phyloP scores from a whole-genome alignment of 1,140 invertebrate species.

The Drosophila saltans region DNA sequence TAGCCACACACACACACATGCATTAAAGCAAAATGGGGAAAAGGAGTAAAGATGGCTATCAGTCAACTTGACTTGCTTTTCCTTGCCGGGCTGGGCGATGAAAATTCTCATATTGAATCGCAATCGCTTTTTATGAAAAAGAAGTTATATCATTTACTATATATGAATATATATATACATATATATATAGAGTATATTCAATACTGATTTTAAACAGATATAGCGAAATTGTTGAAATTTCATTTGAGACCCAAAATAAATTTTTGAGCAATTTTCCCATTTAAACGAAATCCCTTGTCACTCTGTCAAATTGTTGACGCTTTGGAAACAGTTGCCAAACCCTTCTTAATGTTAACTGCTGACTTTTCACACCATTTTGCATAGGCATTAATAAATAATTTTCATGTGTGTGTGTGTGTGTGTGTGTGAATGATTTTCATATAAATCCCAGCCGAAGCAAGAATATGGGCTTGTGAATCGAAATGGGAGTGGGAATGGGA shows the following conservation, averaged over 20 bases:
- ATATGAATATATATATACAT: background rate
- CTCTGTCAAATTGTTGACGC: constrained; percentile 28
- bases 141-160: constrained; percentile 10
- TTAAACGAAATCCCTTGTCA: constrained; percentile 9
- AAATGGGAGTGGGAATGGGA: background rate
- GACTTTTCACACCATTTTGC: constrained; percentile 53
- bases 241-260: constrained; percentile 1
- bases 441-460: constrained; percentile 58
- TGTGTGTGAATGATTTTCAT: constrained; percentile 78
- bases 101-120: background rate
- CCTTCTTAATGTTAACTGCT: constrained; percentile 42
- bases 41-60: constrained; percentile 37
- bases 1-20: constrained; percentile 11
- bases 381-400: constrained; percentile 77
- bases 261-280: constrained; percentile 2
- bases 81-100: background rate
- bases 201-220: background rate
- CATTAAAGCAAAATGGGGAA: background rate
- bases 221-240: constrained; percentile 6
- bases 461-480: background rate
- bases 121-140: background rate
- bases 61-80: constrained; percentile 52
- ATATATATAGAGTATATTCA: background rate
- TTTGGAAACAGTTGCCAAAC: constrained; percentile 30
- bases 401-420: constrained; percentile 48